A percentile compares a stretch with the other conserved stretches of the same genome.
These are phyloP conservation scores for Bombus pascuorum DNA, from an alignment of 1,140 invertebrate genomes.

Conservation along the genomic window DNA sequence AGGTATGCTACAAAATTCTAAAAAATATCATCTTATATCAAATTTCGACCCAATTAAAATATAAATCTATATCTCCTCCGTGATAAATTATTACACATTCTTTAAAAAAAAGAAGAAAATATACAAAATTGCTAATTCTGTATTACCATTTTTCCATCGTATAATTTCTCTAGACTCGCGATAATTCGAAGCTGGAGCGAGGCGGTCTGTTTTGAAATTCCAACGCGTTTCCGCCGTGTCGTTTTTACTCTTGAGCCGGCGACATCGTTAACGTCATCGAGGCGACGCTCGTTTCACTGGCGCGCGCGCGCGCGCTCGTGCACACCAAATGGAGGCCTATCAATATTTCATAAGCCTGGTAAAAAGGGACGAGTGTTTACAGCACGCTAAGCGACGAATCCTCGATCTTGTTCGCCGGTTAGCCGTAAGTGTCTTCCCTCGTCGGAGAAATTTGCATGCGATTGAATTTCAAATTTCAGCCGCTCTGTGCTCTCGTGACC, in stretches of 20 bases:
- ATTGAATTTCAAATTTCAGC: slow-evolving; percentile 76
- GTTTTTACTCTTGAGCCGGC: slow-evolving; percentile 3
- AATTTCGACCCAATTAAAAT: not conserved
- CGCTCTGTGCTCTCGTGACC: slow-evolving; percentile 53
- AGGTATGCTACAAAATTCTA: no score
- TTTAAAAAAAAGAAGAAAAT: not conserved
- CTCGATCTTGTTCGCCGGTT: slow-evolving; percentile 70
- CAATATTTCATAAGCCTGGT: slow-evolving; percentile 74
- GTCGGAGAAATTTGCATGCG: slow-evolving; percentile 72
- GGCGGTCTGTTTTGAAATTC: slow-evolving; percentile 3
- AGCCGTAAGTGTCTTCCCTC: slow-evolving; percentile 60
- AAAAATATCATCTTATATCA: not conserved
- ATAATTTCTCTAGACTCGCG: not conserved
- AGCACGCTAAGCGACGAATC: slow-evolving; percentile 66
- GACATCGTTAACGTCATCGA: slow-evolving; percentile 34
- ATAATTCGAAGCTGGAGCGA: not conserved
- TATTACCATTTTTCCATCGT: not conserved
- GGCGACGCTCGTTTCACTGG: slow-evolving; percentile 18
- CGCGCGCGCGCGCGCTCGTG: not conserved
- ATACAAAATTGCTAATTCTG: no score
- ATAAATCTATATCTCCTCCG: not conserved
- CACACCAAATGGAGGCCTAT: slow-evolving; percentile 60
- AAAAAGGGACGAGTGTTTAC: slow-evolving; percentile 75
- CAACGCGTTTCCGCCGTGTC: not conserved
- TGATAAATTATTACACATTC: not conserved